Base-by-base conservation (phyloP, 2,797 vertebrate species). In the Heteromormyrus szaboi region DNA sequence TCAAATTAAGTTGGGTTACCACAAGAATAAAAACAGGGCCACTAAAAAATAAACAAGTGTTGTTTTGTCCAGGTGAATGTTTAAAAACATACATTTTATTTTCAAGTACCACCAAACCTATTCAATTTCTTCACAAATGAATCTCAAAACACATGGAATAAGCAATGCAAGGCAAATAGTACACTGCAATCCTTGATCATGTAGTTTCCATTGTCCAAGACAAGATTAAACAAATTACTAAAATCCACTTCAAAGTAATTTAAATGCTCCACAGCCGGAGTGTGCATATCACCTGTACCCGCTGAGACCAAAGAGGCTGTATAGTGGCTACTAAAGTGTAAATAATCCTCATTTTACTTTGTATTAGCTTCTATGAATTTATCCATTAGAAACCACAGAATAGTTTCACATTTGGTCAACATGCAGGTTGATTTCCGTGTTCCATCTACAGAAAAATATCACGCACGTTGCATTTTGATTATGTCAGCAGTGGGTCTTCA, bases 261-360 rank as follows among this genome's bases (percentile, higher is more conserved):
- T 72, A 72, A 72, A 44, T 79, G 72, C 37, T 44, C 37, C 7
- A 76, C 33, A 79, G 33, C 0, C 2, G 29, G 37, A 44, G 14
- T 76, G 72, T n/a, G 19, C 41, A 79, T 44, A 44, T 79, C 72
- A n/a, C 37, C 17, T 79, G 6, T 41, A 79, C 41, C 41, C 19
- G 17, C n/a, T 79, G 33, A 79, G 14, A 79, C 2, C 8, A 79
- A 79, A 79, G 72, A 79, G 72, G 14, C 5, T 79, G 44, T 19
- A 79, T 44, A 79, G 41, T 41, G 72, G 37, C 37, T 79, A n/a
- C 37, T n/a, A n/a, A 41, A 46, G 72, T 79, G 41, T 17, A 79
- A 79, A 46, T 79, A 79, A 79, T 79, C 37, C 72, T 79, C 72
- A 79, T 44, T 79, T 79, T 79, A 79, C 19, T 41, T 79, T 79